Conservation (phyloP, 2,113 vertebrate species). For the Dermatemys mawii region DNA sequence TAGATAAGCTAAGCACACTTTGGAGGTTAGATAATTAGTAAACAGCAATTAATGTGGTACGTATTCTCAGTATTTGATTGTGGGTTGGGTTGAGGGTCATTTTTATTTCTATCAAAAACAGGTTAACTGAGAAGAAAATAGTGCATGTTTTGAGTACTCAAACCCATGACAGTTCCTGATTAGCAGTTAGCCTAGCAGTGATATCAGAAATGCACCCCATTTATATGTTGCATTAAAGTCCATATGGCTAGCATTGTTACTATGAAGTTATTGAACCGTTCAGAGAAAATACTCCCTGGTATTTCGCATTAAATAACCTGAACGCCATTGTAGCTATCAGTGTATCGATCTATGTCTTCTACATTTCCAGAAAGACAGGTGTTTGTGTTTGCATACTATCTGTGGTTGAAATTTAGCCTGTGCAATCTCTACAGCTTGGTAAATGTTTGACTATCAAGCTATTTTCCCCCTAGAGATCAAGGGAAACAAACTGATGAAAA, state of each 20-base stretch:
- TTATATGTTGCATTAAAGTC: neutral
- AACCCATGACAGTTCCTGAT: neutral
- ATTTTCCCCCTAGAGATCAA: neutral
- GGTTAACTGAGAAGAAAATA: neutral
- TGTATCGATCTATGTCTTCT: neutral
- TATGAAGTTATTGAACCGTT: neutral
- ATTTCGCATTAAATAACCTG: neutral
- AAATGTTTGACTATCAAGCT: constrained; percentile 2
- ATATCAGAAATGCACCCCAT: neutral
- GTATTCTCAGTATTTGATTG: neutral
- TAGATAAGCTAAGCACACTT: neutral
- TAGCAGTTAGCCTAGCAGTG: neutral
- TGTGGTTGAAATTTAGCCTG: neutral
- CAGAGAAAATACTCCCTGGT: neutral
- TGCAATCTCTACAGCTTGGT: neutral
- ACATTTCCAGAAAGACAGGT: neutral
- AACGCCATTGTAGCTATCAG: no score
- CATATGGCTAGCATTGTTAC: neutral
- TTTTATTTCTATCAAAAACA: neutral
- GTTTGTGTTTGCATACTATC: neutral
- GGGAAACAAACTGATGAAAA: neutral
- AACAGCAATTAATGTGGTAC: neutral
- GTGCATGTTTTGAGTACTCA: neutral
- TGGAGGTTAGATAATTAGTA: neutral
- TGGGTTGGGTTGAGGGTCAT: neutral